Percentiles rank a stretch among this genome's conserved stretches.
phyloP scores from a whole-genome alignment of 92 coral and sea anemone genomes.

The Siderastrea radians region DNA sequence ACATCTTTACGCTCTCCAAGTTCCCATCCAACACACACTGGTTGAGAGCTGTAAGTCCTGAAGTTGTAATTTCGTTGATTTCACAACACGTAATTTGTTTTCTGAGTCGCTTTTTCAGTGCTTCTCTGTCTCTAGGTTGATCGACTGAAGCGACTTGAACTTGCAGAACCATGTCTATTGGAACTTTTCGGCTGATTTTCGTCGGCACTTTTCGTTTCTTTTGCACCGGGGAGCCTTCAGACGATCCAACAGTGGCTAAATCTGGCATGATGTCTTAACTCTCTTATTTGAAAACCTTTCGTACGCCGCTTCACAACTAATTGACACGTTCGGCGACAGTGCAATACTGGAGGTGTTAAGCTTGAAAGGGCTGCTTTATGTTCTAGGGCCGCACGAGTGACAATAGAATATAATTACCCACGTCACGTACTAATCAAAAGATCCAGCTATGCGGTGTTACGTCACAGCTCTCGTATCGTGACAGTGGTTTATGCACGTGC shows the following conservation, averaged over 20 bases:
- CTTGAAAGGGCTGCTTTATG: constrained; percentile 24
- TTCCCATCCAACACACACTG: constrained; percentile 97
- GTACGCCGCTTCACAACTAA: not conserved
- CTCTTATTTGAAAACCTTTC: not conserved
- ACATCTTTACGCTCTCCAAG: constrained; percentile 82
- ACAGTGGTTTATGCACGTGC: constrained; percentile 16
- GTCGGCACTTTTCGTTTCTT: constrained; percentile 9
- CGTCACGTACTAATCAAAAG: constrained; percentile 21
- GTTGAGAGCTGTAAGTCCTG: constrained; percentile 94
- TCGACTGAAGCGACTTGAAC: constrained; percentile 67
- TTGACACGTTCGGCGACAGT: constrained; percentile 10
- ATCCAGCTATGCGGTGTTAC: constrained; percentile 9
- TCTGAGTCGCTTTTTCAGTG: constrained; percentile 68
- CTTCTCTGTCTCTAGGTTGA: constrained; percentile 70
- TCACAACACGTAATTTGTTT: constrained; percentile 83
- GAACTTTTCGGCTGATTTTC: constrained; percentile 43
- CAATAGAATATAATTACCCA: constrained; percentile 6
- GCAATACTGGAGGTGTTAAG: not conserved
- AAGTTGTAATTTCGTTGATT: constrained; percentile 87
- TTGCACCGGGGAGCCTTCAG: constrained; percentile 30
- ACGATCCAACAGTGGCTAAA: not conserved
- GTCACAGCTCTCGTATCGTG: constrained; percentile 27
- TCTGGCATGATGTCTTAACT: constrained; percentile 33
- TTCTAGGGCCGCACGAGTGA: not conserved
- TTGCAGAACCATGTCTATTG: constrained; percentile 75